These are phyloP conservation scores for Neodiprion virginianus DNA, from an alignment of 1,140 invertebrate species.

Conservation along the genomic window DNA sequence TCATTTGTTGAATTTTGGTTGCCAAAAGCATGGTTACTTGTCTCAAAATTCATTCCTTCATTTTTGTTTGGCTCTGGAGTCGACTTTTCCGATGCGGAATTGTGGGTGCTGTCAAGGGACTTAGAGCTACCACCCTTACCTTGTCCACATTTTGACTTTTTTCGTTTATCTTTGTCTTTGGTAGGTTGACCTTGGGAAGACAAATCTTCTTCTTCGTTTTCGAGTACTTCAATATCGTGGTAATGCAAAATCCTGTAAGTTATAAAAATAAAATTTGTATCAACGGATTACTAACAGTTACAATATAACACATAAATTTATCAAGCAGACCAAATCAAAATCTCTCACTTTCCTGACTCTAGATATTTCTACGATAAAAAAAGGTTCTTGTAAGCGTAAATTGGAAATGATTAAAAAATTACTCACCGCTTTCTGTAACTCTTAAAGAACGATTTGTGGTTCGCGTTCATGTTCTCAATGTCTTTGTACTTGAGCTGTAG, in stretches of 20 bases:
- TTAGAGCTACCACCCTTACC: constrained; percentile 39
- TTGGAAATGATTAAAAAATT: constrained; percentile 23
- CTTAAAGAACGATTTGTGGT: constrained; percentile 68
- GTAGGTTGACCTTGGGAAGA: constrained; percentile 45
- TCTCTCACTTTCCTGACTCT: neutral
- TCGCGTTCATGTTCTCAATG: constrained; percentile 58
- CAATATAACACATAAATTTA: neutral
- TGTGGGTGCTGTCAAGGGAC: constrained; percentile 38
- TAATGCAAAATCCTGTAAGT: constrained; percentile 71
- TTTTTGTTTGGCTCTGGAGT: constrained; percentile 43
- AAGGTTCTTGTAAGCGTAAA: constrained; percentile 17
- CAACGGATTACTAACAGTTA: neutral
- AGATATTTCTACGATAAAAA: constrained; percentile 7
- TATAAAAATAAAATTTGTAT: constrained; percentile 8
- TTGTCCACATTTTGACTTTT: constrained; percentile 55
- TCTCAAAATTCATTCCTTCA: constrained; percentile 30
- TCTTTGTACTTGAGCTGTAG: constrained; percentile 69
- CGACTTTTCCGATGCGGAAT: constrained; percentile 43
- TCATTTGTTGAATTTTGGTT: constrained; percentile 17
- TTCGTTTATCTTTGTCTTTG: constrained; percentile 62
- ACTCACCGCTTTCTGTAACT: constrained; percentile 73
- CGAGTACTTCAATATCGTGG: constrained; percentile 72
- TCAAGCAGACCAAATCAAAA: neutral
- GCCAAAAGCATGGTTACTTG: constrained; percentile 24
- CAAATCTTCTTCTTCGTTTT: constrained; percentile 65